phyloP scores from a whole-genome alignment of 1,140 invertebrate species.

The Drosophila albomicans region DNA sequence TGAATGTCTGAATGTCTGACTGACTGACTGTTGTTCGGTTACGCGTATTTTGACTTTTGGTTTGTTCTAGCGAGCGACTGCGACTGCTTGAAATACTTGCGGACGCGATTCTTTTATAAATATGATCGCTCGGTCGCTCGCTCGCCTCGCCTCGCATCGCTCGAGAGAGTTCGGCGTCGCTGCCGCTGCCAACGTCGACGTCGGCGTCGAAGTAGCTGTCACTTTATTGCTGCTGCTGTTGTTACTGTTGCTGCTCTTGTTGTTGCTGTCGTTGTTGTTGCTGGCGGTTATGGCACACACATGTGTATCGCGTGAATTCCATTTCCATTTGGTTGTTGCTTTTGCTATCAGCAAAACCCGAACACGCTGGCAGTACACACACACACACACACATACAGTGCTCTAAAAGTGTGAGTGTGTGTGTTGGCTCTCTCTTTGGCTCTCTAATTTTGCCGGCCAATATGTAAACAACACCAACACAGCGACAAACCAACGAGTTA shows the following conservation, averaged over 20 bases:
- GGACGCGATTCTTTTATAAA: constrained; percentile 79
- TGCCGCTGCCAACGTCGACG: not conserved
- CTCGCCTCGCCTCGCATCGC: constrained; percentile 1
- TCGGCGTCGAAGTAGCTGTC: constrained; percentile 24
- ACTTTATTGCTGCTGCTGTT: constrained; percentile 21
- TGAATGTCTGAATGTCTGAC: constrained; percentile 6
- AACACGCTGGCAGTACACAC: constrained; percentile 60
- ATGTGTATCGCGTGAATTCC: constrained; percentile 79
- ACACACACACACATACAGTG: constrained; percentile 16
- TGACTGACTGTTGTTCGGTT: constrained; percentile 9
- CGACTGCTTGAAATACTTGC: constrained; percentile 75
- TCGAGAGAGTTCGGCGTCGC: constrained; percentile 40
- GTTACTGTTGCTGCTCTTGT: constrained; percentile 16
- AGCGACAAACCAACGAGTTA: constrained; percentile 55
- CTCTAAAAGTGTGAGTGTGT: constrained; percentile 1
- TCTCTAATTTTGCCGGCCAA: constrained; percentile 62
- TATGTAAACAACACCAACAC: constrained; percentile 78
- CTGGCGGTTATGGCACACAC: constrained; percentile 41
- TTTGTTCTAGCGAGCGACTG: constrained; percentile 75
- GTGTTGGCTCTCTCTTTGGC: constrained; percentile 43
- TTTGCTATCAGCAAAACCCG: constrained; percentile 69
- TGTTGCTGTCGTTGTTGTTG: constrained; percentile 15
- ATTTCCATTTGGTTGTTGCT: constrained; percentile 47
- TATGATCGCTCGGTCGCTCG: constrained; percentile 58
- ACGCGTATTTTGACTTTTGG: constrained; percentile 44